Base-by-base conservation (phyloP, 2,888 invertebrate species). In the Oconnorella tubifera region DNA sequence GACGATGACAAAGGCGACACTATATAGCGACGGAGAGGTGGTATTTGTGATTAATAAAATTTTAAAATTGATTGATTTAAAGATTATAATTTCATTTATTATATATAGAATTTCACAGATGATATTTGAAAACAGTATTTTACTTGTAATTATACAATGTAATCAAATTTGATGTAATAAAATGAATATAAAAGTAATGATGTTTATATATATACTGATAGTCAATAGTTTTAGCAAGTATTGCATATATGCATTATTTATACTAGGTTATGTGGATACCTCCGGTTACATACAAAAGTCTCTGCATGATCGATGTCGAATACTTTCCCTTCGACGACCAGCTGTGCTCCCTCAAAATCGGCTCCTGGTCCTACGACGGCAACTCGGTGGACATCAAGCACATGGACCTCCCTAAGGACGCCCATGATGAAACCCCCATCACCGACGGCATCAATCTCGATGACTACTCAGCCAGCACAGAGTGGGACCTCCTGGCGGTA, bases 261-360 rank as follows among this genome's bases (percentile, higher is more conserved):
- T n/a, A n/a, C n/a, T n/a, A n/a, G n/a, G n/a, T 73, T 3, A 63
- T 65, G 23, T 73, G 73, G 73, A 93, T 93, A 2, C 98, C 97
- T 0, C 98, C 98, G 4, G 97, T 97, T 32, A 97, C 98, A 81
- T 97, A 96, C 84, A 97, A 97, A 83, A 95, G 95, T 1, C 80
- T 82, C 71, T 84, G 84, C 68, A 80, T 81, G 33, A 84, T 84
- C 58, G 78, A 84, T 70, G 83, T 84, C n/a, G 83, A 83, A 73
- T 84, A 79, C 75, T 82, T 81, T 63, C 81, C 81, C n/a, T 81
- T 81, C 66, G 81, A 80, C 58, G 92, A 95, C 78, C 95, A 96
- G 84, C 91, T 91, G 65, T 96, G 95, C 82, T 88, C 92, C 75
- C 92, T 96, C 91, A 95, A 94, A 84, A 95, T 96, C 75, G 93